Evolutionary conservation across 2,113 vertebrate genomes (phyloP).

Genomic region (Seriola quinqueradiata): DNA sequence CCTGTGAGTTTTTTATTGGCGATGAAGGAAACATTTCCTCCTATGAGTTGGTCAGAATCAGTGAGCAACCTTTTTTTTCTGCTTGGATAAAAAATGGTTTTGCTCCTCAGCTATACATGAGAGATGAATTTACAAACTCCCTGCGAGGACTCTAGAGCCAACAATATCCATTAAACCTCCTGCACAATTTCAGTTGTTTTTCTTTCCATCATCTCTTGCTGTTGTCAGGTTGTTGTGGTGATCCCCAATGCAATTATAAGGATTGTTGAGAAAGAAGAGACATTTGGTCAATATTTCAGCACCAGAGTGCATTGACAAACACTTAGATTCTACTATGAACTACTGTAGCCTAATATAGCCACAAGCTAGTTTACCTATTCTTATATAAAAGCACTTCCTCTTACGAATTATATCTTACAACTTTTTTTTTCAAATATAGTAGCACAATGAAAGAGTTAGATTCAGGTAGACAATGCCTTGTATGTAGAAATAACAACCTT

Average conservation of each 20-base stretch:
- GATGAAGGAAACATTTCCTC: background rate
- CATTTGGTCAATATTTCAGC: constrained; percentile 72
- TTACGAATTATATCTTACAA: constrained; percentile 81
- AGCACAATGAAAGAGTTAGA: constrained; percentile 87
- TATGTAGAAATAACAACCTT: constrained; percentile 85
- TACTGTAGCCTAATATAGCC: constrained; percentile 82
- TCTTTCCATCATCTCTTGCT: constrained; percentile 17
- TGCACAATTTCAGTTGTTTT: constrained; percentile 3
- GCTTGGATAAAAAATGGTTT: constrained; percentile 7
- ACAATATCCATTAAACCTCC: constrained; percentile 16
- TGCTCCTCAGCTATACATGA: constrained; percentile 1
- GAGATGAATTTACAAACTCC: constrained; percentile 20
- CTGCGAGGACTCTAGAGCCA: background rate
- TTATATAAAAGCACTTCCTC: constrained; percentile 87
- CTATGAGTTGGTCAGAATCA: constrained; percentile 15
- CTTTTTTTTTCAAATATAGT: constrained; percentile 77
- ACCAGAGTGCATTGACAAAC: constrained; percentile 72
- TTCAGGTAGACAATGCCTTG: constrained; percentile 88
- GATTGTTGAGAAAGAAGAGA: constrained; percentile 19
- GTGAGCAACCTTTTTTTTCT: background rate
- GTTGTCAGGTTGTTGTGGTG: constrained; percentile 39
- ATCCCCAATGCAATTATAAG: constrained; percentile 22
- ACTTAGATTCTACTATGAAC: constrained; percentile 80
- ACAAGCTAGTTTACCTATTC: constrained; percentile 81
- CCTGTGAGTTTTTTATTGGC: background rate